Evolutionary conservation across 2,888 invertebrate genomes (phyloP).

Genomic region (Cataglyphis livida): DNA sequence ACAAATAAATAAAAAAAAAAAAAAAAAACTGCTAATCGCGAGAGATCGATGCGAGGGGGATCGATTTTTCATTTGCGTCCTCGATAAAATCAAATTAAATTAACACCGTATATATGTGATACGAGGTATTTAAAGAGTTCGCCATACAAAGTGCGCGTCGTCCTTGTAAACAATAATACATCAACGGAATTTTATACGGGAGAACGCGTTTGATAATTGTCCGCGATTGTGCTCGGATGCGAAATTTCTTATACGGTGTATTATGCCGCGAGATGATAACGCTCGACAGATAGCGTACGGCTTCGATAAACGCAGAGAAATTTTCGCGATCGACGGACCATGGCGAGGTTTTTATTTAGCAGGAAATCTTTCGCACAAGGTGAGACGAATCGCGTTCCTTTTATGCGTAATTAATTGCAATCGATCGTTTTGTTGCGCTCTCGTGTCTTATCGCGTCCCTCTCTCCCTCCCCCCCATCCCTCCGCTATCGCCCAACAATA

Average conservation of each 20-base stretch:
- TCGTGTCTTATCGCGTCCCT: constrained; percentile 36
- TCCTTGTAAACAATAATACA: too few relatives aligned
- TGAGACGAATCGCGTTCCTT: constrained; percentile 44
- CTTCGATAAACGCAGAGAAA: background rate
- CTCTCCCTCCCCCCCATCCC: background rate
- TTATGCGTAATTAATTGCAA: constrained; percentile 41
- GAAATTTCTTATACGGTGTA: background rate
- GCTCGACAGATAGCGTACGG: background rate
- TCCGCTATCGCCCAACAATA: background rate
- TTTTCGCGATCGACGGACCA: background rate
- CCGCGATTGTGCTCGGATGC: too few relatives aligned
- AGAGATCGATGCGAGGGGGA: background rate
- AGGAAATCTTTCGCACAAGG: constrained; percentile 26
- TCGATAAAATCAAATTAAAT: too few relatives aligned
- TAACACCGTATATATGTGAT: background rate
- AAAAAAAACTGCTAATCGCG: background rate
- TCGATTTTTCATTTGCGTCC: background rate
- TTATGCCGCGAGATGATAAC: background rate
- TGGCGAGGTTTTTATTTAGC: constrained; percentile 13
- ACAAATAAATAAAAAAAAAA: background rate
- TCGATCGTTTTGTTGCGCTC: constrained; percentile 35
- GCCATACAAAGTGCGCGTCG: background rate
- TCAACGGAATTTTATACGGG: background rate
- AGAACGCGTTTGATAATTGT: too few relatives aligned
- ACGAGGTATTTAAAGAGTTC: background rate